Conservation (phyloP, 2,888 invertebrate genomes). For the Azorinus chamasolen region DNA sequence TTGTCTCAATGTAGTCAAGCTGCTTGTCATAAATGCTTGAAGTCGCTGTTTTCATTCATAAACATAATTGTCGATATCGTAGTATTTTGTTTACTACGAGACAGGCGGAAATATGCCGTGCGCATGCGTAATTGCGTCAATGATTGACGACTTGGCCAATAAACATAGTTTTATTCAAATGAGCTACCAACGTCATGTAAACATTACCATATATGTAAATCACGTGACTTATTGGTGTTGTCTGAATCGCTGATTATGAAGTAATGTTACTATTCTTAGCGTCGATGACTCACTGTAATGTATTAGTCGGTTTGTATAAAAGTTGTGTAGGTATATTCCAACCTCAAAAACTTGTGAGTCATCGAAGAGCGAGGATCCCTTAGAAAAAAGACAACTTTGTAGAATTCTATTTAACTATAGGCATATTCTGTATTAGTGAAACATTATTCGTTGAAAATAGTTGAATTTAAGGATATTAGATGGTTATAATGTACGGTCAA, state of each 20-base stretch:
- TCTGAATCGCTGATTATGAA: conserved; percentile 23
- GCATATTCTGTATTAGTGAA: not conserved
- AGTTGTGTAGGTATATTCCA: conserved; percentile 61
- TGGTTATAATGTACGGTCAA: conserved; percentile 57
- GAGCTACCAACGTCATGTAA: conserved; percentile 50
- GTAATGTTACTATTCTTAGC: conserved; percentile 60
- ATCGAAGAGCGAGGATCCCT: conserved; percentile 45
- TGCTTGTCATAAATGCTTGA: not conserved
- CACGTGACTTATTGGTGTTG: conserved; percentile 45
- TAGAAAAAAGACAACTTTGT: not conserved
- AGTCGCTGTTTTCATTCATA: conserved; percentile 40
- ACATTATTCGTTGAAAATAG: no score
- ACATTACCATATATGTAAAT: conserved; percentile 64
- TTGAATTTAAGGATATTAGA: conserved; percentile 25
- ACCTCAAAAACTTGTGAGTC: conserved; percentile 57
- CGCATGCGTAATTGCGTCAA: conserved; percentile 55
- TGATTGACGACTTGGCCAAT: conserved; percentile 45
- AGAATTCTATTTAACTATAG: not conserved
- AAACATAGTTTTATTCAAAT: conserved; percentile 43
- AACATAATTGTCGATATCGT: conserved; percentile 28
- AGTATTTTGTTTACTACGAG: conserved; percentile 65
- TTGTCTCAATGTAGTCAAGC: not conserved
- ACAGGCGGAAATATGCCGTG: conserved; percentile 28
- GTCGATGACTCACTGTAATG: conserved; percentile 48
- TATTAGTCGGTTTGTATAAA: conserved; percentile 61